phyloP scores from a whole-genome alignment of 2,113 vertebrate species.

The Pelecanus crispus region DNA sequence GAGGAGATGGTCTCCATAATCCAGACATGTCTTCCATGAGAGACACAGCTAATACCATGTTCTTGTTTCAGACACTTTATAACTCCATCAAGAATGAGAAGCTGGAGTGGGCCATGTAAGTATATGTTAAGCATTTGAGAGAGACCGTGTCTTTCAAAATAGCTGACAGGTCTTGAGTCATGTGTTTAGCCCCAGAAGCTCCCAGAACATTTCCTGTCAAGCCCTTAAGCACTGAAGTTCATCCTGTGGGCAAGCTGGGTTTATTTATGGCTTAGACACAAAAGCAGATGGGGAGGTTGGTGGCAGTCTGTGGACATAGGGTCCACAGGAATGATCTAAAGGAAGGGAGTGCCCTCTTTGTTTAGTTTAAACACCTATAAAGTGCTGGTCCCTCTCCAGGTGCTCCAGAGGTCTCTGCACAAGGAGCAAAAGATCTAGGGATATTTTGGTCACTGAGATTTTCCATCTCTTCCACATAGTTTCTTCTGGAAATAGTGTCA shows the following conservation, averaged over 20 bases:
- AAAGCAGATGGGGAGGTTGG: background rate
- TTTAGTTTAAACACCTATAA: background rate
- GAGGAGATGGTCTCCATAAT: background rate
- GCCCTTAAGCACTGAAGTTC: background rate
- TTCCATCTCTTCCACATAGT: background rate
- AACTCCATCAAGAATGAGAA: constrained; percentile 99
- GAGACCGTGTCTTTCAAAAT: background rate
- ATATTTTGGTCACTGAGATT: background rate
- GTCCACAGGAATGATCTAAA: background rate
- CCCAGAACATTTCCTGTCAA: background rate
- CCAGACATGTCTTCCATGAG: background rate
- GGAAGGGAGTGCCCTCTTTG: background rate
- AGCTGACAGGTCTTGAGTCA: background rate
- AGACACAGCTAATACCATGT: constrained; percentile 7
- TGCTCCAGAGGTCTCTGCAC: background rate
- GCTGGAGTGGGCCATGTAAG: constrained; percentile 98
- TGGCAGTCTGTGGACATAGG: background rate
- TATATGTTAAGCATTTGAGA: constrained; percentile 43
- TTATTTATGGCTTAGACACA: background rate
- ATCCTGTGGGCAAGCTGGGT: background rate
- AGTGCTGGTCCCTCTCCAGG: background rate
- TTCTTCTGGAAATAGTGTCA: background rate
- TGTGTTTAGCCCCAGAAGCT: background rate
- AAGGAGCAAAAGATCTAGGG: background rate
- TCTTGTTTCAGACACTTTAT: constrained; percentile 84